phyloP scores from a whole-genome alignment of 2,797 vertebrate species.

The Hoplostethus atlanticus region DNA sequence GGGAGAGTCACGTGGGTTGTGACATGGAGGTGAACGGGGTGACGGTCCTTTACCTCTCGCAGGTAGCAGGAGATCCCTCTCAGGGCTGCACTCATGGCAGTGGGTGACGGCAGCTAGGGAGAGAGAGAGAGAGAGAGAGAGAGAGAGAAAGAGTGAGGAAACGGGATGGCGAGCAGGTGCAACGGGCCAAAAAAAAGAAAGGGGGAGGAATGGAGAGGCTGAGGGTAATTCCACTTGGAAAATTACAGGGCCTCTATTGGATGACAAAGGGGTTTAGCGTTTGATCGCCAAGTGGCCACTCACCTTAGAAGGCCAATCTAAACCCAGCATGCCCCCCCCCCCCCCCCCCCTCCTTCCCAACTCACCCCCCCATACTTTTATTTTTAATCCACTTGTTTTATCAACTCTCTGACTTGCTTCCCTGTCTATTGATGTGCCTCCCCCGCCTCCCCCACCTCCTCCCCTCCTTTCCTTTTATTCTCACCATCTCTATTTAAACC shows the following conservation, averaged over 20 bases:
- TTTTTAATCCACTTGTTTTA: slow-evolving; percentile 76
- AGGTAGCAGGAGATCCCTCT: slow-evolving; percentile 94
- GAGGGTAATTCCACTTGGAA: slow-evolving; percentile 63
- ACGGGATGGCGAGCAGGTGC: neutral
- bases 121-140: slow-evolving; percentile 35
- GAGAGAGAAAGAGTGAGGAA: slow-evolving; percentile 25
- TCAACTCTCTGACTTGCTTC: slow-evolving; percentile 55
- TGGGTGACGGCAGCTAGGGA: slow-evolving; percentile 89
- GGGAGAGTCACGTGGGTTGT: neutral
- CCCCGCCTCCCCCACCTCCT: neutral
- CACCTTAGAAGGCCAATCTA: slow-evolving; percentile 63
- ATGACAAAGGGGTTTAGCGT: slow-evolving; percentile 57
- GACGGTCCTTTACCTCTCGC: slow-evolving; percentile 86
- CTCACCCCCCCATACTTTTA: slow-evolving; percentile 57
- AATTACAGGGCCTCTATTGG: slow-evolving; percentile 52
- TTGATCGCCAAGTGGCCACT: slow-evolving; percentile 67
- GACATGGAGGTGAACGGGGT: slow-evolving; percentile 6
- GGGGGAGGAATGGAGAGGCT: neutral
- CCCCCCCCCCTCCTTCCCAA: slow-evolving; percentile 22
- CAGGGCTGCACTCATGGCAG: slow-evolving; percentile 90
- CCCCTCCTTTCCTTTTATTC: slow-evolving; percentile 54
- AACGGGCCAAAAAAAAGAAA: slow-evolving; percentile 10
- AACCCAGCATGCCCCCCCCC: slow-evolving; percentile 27
- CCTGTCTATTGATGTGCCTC: slow-evolving; percentile 35
- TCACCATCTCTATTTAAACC: slow-evolving; percentile 28